phyloP scores from a whole-genome alignment of 1,140 invertebrate species.

The Aphaenogaster ashmeadi region DNA sequence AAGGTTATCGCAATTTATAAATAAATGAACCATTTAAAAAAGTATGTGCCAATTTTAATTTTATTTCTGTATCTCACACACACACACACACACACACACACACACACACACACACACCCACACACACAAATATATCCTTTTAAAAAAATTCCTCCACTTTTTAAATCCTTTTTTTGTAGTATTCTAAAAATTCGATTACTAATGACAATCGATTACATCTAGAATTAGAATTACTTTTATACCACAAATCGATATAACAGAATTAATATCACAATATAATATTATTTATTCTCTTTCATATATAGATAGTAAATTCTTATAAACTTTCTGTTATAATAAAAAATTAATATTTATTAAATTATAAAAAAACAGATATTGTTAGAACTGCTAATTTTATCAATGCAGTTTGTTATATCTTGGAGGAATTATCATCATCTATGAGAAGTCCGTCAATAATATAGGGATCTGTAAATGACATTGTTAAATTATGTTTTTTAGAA shows the following conservation, averaged over 20 bases:
- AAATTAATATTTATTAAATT: neutral
- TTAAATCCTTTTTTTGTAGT: neutral
- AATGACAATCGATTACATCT: conserved; percentile 16
- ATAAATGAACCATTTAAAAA: neutral
- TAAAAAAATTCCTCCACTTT: neutral
- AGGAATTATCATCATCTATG: neutral
- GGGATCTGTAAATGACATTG: conserved; percentile 11
- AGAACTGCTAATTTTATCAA: conserved; percentile 10
- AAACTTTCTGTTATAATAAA: neutral
- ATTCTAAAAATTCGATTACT: neutral
- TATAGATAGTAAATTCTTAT: neutral
- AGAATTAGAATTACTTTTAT: neutral
- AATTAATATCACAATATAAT: neutral
- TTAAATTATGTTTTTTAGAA: neutral
- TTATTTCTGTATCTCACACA: too few relatives aligned
- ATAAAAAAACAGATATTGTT: conserved; percentile 1
- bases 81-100: too few relatives aligned
- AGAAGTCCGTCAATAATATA: conserved; percentile 8
- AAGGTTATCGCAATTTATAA: neutral
- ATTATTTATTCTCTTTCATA: neutral
- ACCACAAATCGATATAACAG: conserved; percentile 33
- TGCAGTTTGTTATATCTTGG: neutral
- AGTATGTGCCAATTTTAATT: neutral
- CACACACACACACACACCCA: too few relatives aligned
- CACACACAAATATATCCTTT: neutral